Evolutionary conservation across 2,113 vertebrate species (phyloP), one percentile per base, ranked within the genome.

Genomic region (Bothrops jararaca): DNA sequence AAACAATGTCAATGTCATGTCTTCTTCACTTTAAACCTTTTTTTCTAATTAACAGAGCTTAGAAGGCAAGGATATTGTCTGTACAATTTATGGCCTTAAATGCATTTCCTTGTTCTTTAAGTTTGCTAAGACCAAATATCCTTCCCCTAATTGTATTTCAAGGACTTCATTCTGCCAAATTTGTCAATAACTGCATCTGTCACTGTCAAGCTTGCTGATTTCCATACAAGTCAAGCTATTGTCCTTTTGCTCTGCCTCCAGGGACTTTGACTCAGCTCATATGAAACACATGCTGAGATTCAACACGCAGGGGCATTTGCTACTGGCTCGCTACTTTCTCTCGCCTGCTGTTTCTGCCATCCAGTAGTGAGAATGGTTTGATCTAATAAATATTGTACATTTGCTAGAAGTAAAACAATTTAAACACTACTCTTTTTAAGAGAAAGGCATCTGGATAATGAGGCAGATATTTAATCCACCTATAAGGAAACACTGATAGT

Each of bases 181-280:
- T 10, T 95, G 89, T 93, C 64, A 94, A 53, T 86, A 95, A 92
- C 91, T 96, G 95, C 87, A 95, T 95, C 90, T 95, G 94, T 96
- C 96, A 86, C 90, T 74, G 93, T 91, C 94, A 94, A 92, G 94
- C 94, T 56, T 74, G 6, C 45, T 92, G 48, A 94, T 94, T 94
- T 91, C 89, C 95, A 92, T 95, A 93, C 86, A 93, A 50, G 89
- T 91, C 93, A 39, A 0, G 60, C 93, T 95, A 91, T 54, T 95
- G 86, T 94, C 96, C 90, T 93, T 29, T 50, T 91, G 89, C 9
- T 4, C 0, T 15, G 18, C 94, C 92, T 95, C 91, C 94, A 57
- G 42, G 92, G 92, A 90, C 89, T 90, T 23, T 54, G 91, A 89
- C 92, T 93, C 96, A 53, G 58, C 91, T 93, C 94, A 94, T 91